Evolutionary conservation across 2,113 vertebrate species (phyloP).

Genomic region (Hiodon tergisus): DNA sequence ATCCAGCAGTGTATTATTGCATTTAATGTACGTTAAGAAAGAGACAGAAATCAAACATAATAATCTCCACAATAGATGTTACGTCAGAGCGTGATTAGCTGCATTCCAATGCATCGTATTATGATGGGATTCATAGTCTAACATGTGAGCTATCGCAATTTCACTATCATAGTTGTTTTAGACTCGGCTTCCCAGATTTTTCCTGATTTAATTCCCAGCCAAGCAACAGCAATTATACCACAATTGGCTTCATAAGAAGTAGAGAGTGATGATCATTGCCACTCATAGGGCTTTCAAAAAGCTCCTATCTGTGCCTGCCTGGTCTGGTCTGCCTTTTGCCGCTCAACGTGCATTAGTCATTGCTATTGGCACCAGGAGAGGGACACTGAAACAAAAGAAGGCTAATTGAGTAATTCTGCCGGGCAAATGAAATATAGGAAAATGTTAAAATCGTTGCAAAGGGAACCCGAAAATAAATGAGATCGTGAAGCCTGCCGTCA

Average conservation of each 20-base stretch:
- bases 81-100: slow-evolving; percentile 22
- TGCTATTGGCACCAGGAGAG: slow-evolving; percentile 14
- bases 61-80: too few species aligned
- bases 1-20: too few species aligned
- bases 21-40: too few species aligned
- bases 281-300: slow-evolving; percentile 14
- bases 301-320: slow-evolving; percentile 13
- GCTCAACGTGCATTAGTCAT: slow-evolving; percentile 29
- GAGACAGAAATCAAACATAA: too few species aligned
- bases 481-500: too few species aligned
- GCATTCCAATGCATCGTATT: slow-evolving; percentile 25
- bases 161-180: slow-evolving; percentile 38
- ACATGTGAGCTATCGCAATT: slow-evolving; percentile 30
- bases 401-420: slow-evolving; percentile 23
- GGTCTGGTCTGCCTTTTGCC: slow-evolving; percentile 21
- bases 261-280: slow-evolving; percentile 20
- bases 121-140: slow-evolving; percentile 28
- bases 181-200: slow-evolving; percentile 18
- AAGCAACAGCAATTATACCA: slow-evolving; percentile 36
- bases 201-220: slow-evolving; percentile 31
- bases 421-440: not conserved
- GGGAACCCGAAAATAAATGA: too few species aligned
- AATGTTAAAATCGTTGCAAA: too few species aligned
- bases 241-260: slow-evolving; percentile 30
- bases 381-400: not conserved